Evolutionary conservation across 2,888 invertebrate genomes (phyloP), one percentile per base, ranked within the genome.

Genomic region (Temnothorax unifasciatus): DNA sequence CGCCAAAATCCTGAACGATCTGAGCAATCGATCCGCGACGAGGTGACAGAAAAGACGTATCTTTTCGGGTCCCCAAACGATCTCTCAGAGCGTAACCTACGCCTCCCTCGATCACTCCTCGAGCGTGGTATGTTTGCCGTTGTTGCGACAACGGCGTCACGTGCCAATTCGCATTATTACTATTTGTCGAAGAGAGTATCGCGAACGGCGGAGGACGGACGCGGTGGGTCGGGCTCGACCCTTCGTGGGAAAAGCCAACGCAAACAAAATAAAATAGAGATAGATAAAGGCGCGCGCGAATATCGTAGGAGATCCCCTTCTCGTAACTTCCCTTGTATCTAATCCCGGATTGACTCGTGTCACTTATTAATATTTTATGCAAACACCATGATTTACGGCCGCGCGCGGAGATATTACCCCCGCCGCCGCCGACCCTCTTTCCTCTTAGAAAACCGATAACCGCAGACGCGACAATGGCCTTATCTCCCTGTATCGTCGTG

Each of bases 281-380:
- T 94, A 93, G 93, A 94, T 94, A 94, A 94, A 94, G 93, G 47
- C 18, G 91, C 93, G 90, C 71, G 50, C 76, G 57, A 63, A 47
- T 82, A 54, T 59, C 68, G 38, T 61, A 66, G 50, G 25, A 57
- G 47, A 25, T 66, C 47, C 34, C 52, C 84, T 64, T 69, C 54
- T 59, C 41, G 47, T 21, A 59, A 63, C 50, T 44, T 68, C 71
- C 52, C 69, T 74, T 71, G 75, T 57, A 29, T 85, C 86, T 95
- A 94, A 95, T 94, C 94, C 94, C 91, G 93, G 94, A 95, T 95
- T 94, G 94, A 95, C 95, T 94, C 94, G 94, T 95, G 94, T 94
- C 94, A 93, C 94, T 94, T 94, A 95, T 94, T 95, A 94, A 95
- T 94, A 95, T 95, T 94, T 95, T 94, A 95, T 95, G 94, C 94